These are phyloP conservation scores for Hormiphora californensis DNA, from an alignment of 37 sponge, comb jelly and placozoan genomes.

Conservation along the genomic window DNA sequence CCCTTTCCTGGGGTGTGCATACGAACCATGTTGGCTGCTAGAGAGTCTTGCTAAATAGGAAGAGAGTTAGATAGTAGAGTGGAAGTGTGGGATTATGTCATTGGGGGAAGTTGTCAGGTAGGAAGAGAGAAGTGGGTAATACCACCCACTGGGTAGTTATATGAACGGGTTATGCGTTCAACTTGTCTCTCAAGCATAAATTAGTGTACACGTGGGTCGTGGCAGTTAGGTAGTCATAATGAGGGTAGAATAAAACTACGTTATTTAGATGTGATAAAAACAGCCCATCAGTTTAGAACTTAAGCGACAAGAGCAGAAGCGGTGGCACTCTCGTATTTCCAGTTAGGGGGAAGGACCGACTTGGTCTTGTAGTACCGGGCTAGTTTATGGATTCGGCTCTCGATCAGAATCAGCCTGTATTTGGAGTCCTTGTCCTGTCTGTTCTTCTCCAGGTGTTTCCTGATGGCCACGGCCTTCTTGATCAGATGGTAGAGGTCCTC, in stretches of 20 bases:
- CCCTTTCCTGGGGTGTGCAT: slow-evolving; percentile 99
- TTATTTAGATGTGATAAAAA: slow-evolving; percentile 31
- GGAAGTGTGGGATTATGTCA: too few relatives aligned
- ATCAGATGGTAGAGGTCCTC: slow-evolving; percentile 93
- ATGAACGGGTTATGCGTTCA: too few relatives aligned
- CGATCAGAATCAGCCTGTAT: slow-evolving; percentile 89
- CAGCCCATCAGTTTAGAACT: slow-evolving; percentile 56
- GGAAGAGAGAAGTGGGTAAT: too few relatives aligned
- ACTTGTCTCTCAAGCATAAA: too few relatives aligned
- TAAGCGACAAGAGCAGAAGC: slow-evolving; percentile 94
- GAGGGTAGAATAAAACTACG: neutral
- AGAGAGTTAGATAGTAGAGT: too few relatives aligned
- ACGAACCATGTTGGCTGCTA: slow-evolving; percentile 92
- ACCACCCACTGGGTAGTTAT: too few relatives aligned
- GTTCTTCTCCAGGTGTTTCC: slow-evolving; percentile 92
- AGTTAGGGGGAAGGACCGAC: slow-evolving; percentile 83
- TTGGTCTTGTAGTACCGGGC: slow-evolving; percentile 91
- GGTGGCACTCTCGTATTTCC: slow-evolving; percentile 94
- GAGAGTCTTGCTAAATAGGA: too few relatives aligned
- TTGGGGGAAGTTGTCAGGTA: too few relatives aligned
- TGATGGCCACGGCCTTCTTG: slow-evolving; percentile 90
- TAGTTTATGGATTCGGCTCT: slow-evolving; percentile 83
- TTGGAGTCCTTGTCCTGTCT: slow-evolving; percentile 91
- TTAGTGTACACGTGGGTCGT: too few relatives aligned
- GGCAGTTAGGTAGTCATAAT: too few relatives aligned